A percentile compares a stretch with the other conserved stretches of the same genome.
Conservation (phyloP, 2,113 vertebrate genomes). For the Nymphicus hollandicus region DNA sequence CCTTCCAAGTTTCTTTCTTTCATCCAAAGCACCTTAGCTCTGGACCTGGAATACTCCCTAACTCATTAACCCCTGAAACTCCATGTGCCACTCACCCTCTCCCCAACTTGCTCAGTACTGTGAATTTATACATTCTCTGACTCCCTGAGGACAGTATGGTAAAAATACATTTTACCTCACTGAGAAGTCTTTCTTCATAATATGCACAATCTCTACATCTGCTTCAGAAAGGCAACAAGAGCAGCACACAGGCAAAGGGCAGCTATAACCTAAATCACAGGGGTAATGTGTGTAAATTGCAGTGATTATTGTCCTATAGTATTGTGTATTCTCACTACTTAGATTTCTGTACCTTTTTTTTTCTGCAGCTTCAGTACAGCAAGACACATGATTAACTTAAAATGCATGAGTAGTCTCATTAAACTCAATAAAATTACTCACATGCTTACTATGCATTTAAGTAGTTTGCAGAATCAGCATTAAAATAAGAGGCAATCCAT, state of each 20-base stretch:
- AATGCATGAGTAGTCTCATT: not conserved
- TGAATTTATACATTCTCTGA: not conserved
- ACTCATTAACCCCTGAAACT: not conserved
- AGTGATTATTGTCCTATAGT: not conserved
- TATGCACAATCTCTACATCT: not conserved
- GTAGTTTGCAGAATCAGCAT: not conserved
- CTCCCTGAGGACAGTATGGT: not conserved
- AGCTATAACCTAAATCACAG: not conserved
- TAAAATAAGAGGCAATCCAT: slow-evolving; percentile 1
- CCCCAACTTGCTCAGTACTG: rapidly evolving
- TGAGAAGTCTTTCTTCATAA: not conserved
- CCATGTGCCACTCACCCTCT: not conserved
- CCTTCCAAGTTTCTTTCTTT: not conserved
- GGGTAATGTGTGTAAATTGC: not conserved
- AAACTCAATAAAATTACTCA: slow-evolving; percentile 19
- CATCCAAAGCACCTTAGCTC: not conserved
- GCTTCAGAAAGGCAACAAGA: not conserved
- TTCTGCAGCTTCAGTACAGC: not conserved
- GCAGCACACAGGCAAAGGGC: not conserved
- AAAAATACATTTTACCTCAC: not conserved
- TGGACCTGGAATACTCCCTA: not conserved
- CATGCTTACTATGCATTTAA: not conserved
- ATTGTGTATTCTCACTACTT: not conserved
- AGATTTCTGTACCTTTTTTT: not conserved
- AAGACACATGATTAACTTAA: not conserved